These are phyloP conservation scores for Cettia cetti DNA, from an alignment of 2,113 vertebrate genomes.

Conservation along the genomic window DNA sequence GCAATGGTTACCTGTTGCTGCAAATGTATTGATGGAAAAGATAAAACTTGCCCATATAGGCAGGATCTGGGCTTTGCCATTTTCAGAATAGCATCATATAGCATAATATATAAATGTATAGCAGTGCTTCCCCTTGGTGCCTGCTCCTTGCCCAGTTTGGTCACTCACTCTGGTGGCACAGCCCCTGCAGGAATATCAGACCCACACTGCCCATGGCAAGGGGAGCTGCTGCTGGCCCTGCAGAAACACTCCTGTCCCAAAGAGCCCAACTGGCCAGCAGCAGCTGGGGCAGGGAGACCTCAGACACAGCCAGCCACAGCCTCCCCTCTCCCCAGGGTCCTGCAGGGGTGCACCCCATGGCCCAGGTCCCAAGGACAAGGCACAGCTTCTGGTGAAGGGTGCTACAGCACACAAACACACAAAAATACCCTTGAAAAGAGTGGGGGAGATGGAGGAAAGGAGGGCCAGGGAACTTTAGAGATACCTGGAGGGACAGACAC, in stretches of 20 bases:
- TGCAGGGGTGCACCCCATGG: neutral
- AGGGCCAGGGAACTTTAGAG: neutral
- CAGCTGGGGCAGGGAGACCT: neutral
- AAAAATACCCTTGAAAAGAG: neutral
- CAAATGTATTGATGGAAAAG: neutral
- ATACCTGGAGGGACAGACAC: neutral
- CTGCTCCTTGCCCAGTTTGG: neutral
- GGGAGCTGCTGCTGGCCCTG: neutral
- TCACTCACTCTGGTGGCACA: neutral
- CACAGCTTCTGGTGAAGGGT: neutral
- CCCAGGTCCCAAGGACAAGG: neutral
- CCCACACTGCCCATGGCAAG: rapidly evolving
- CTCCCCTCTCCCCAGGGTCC: neutral
- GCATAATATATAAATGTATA: neutral
- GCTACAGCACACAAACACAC: neutral
- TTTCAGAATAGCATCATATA: neutral
- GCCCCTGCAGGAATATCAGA: rapidly evolving
- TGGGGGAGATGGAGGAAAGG: neutral
- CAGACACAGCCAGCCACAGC: neutral
- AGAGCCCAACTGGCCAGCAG: neutral
- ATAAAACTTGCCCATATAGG: neutral
- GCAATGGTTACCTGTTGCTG: neutral
- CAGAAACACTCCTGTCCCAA: neutral
- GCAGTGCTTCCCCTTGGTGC: neutral
- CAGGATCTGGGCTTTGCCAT: neutral